phyloP scores from a whole-genome alignment of 1,140 invertebrate species.

The Mactra quadrangularis region DNA sequence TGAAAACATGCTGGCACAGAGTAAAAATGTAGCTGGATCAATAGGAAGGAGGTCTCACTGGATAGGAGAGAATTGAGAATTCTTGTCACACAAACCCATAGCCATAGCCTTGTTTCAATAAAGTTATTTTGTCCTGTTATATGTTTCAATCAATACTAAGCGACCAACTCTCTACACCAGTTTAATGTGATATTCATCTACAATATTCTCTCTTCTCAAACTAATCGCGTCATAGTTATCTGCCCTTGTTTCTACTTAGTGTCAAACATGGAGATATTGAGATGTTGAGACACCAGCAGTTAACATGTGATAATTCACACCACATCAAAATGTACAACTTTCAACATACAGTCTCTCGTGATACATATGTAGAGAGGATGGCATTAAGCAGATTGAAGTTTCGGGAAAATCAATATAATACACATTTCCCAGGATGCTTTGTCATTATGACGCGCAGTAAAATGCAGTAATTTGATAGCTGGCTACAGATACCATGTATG shows the following conservation, averaged over 20 bases:
- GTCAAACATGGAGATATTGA: too few relatives aligned
- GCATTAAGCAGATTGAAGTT: too few relatives aligned
- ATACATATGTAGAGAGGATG: too few relatives aligned
- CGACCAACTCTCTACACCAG: neutral
- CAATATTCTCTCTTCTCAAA: neutral
- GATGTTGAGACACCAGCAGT: too few relatives aligned
- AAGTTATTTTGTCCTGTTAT: constrained; percentile 17
- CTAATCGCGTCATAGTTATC: constrained; percentile 4
- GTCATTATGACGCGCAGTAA: too few relatives aligned
- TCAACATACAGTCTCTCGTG: too few relatives aligned
- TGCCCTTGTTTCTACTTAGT: neutral
- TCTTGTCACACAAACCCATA: neutral
- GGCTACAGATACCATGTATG: too few relatives aligned
- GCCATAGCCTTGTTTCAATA: constrained; percentile 23
- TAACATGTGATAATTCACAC: too few relatives aligned
- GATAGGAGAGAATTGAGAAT: neutral
- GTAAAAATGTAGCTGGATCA: constrained; percentile 23
- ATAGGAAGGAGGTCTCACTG: constrained; percentile 3
- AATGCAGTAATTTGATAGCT: too few relatives aligned
- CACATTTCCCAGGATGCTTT: too few relatives aligned
- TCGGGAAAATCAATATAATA: too few relatives aligned
- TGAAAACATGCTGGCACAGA: constrained; percentile 22
- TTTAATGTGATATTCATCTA: constrained; percentile 18
- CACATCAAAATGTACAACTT: too few relatives aligned
- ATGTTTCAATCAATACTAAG: constrained; percentile 6